Base-by-base conservation (phyloP, 2,797 vertebrate genomes). In the Pangasius macronema region DNA sequence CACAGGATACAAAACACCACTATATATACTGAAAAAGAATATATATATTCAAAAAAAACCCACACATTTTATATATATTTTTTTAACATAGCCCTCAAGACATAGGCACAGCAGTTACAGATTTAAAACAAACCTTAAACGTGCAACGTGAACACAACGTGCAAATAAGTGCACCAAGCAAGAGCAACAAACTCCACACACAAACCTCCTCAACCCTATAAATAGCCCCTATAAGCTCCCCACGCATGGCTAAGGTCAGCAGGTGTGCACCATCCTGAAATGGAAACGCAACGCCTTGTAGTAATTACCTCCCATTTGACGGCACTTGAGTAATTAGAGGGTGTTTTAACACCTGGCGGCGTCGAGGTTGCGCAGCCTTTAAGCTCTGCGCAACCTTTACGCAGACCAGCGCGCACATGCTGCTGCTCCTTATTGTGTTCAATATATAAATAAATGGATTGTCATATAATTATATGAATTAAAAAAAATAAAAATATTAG, bases 1-100 rank as follows among this genome's bases (percentile, higher is more conserved):
- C 89, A 92, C 90, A 87, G 84, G 89, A 91, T 87, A 91, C 91
- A 85, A 91, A 87, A 91, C 90, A 93, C 89, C 82, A 79, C 86
- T 89, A 92, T 87, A 24, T 82, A 91, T 86, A 51, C 91, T 93
- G 33, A 11, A 82, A 87, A 85, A 79, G 6, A 36, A 33, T 46
- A 14, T 49, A 33, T 6, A 36, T 70, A 3, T 7, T 16, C 3
- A 51, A 13, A 51, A 9, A 51, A 27, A 33, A 68, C 8, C 51
- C 0, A n/a, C 0, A 46, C 0, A 18, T 39, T 27, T 20, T 20
- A 65, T 0, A 42, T 4, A n/a, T n/a, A n/a, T 36, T 77, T 53
- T 20, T 72, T 14, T 33, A 33, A 14, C 18, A 22, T 1, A 53
- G 2, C 14, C 4, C 8, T 27, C 0, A 36, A 18, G 9, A 57